Evolutionary conservation across 2,888 invertebrate genomes (phyloP).

Genomic region (Nasonia oneida): DNA sequence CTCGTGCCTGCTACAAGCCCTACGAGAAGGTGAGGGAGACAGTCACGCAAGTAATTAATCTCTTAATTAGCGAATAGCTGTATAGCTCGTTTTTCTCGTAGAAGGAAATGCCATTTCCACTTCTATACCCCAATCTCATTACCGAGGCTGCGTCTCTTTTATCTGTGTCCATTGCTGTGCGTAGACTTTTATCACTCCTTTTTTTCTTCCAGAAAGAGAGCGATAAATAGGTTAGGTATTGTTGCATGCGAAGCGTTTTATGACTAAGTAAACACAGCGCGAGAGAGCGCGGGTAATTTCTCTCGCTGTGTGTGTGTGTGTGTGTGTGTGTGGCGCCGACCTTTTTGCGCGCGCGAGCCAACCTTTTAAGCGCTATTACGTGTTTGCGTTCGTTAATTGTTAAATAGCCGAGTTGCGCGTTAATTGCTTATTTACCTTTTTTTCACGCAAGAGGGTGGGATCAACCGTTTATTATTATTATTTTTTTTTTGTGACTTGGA

Average conservation of each 20-base stretch:
- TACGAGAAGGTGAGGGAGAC: constrained; percentile 76
- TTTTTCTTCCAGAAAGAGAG: not conserved
- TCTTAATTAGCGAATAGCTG: constrained; percentile 19
- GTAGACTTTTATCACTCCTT: not conserved
- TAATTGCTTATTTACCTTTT: not conserved
- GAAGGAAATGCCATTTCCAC: constrained; percentile 17
- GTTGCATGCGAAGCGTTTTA: constrained; percentile 44
- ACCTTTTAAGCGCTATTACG: constrained; percentile 40
- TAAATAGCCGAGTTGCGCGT: not conserved
- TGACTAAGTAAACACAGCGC: constrained; percentile 44
- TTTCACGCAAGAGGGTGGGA: not conserved
- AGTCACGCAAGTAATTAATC: not conserved
- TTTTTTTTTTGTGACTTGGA: not conserved
- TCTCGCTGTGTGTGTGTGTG: not conserved
- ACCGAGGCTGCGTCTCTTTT: not conserved
- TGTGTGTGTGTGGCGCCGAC: not conserved
- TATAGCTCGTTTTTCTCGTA: not conserved
- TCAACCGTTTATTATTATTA: not conserved
- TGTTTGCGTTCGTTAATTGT: not conserved
- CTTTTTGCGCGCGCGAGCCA: constrained; percentile 32
- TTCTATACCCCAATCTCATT: constrained; percentile 8
- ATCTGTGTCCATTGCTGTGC: not conserved
- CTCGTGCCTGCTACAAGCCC: constrained; percentile 78
- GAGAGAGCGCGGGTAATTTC: not conserved
- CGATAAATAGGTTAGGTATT: constrained; percentile 58